A percentile compares a stretch with the other conserved stretches of the same genome.
Conservation (phyloP, 2,888 invertebrate genomes). For the Stenolophus ochropezus region DNA sequence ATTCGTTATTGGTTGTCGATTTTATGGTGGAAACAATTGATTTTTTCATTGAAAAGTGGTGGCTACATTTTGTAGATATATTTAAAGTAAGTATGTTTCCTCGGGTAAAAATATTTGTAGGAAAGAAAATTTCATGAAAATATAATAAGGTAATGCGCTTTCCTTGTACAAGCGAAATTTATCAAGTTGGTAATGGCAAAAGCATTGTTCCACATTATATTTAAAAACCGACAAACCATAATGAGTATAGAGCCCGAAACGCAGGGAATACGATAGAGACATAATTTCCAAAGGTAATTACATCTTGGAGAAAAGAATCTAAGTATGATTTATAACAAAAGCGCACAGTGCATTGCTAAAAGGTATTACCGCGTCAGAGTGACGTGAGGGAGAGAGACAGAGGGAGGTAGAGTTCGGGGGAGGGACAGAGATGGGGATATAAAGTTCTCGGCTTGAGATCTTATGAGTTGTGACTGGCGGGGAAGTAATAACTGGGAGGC, state of each 20-base stretch:
- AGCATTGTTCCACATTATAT: constrained; percentile 12
- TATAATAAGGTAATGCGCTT: constrained; percentile 18
- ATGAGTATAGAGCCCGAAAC: constrained; percentile 30
- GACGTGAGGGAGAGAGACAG: constrained; percentile 24
- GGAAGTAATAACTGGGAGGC: constrained; percentile 55
- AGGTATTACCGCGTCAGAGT: constrained; percentile 58
- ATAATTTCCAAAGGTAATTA: constrained; percentile 60
- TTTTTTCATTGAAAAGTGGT: no score
- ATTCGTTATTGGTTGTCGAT: no score
- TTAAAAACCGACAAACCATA: constrained; percentile 24
- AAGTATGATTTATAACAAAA: constrained; percentile 60
- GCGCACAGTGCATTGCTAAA: constrained; percentile 59
- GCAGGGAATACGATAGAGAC: constrained; percentile 50
- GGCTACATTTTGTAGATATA: background rate
- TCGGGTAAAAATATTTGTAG: background rate
- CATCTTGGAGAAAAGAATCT: constrained; percentile 55
- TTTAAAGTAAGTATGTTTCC: no score
- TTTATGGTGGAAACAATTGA: no score
- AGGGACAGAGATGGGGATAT: constrained; percentile 4
- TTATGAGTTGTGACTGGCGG: constrained; percentile 60
- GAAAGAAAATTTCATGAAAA: background rate
- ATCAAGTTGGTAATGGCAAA: background rate
- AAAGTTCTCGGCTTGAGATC: constrained; percentile 53
- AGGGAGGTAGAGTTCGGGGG: background rate
- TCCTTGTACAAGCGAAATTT: background rate